phyloP scores from a whole-genome alignment of 2,888 invertebrate genomes.

The Cheilosia variabilis region DNA sequence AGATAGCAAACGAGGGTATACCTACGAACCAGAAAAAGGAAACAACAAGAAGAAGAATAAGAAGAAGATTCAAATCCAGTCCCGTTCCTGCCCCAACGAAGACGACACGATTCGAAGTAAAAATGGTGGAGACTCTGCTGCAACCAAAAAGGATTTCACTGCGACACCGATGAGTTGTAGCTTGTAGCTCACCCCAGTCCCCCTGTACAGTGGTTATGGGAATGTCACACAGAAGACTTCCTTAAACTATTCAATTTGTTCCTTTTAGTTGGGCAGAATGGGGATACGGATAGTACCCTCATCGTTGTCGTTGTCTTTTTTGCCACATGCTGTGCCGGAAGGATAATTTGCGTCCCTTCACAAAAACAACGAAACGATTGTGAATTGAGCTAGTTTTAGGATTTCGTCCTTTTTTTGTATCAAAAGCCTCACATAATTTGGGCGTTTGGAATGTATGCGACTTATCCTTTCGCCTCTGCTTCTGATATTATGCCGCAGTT shows the following conservation, averaged over 20 bases:
- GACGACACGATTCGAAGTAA: conserved; percentile 40
- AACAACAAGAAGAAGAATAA: conserved; percentile 32
- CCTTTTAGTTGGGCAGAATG: conserved; percentile 1
- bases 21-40: too few species aligned
- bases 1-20: conserved; percentile 41
- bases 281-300: conserved; percentile 10
- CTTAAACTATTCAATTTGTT: conserved; percentile 70
- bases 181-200: background rate
- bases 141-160: conserved; percentile 67
- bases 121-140: conserved; percentile 24
- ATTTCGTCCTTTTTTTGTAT: conserved; percentile 27
- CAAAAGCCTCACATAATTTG: conserved; percentile 71
- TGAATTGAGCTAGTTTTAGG: conserved; percentile 58
- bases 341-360: conserved; percentile 54
- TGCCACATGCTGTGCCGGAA: conserved; percentile 28
- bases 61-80: conserved; percentile 23
- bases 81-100: conserved; percentile 8
- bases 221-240: conserved; percentile 49
- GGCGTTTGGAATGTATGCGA: conserved; percentile 69
- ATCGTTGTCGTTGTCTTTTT: conserved; percentile 7
- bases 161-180: conserved; percentile 69
- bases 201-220: conserved; percentile 10
- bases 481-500: conserved; percentile 29
- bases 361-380: conserved; percentile 31
- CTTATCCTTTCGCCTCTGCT: conserved; percentile 46